These are phyloP conservation scores for Hedya salicella DNA, from an alignment of 2,888 invertebrate species.

Conservation along the genomic window DNA sequence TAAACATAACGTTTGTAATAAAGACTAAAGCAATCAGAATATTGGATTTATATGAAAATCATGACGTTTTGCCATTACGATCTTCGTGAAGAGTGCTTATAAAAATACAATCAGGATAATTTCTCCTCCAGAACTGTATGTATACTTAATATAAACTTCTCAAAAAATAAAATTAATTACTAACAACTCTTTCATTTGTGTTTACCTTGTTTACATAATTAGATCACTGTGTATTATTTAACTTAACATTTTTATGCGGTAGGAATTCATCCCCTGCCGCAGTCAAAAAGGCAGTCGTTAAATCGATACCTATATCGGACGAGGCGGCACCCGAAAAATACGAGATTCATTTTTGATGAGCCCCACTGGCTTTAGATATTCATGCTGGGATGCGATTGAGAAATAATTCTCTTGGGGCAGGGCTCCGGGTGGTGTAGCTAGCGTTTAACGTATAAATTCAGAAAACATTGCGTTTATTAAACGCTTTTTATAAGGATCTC, in stretches of 20 bases:
- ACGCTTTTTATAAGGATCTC: not conserved
- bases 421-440: slow-evolving; percentile 1
- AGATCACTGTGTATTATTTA: not conserved
- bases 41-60: too few species aligned
- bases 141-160: too few species aligned
- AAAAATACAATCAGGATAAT: too few species aligned
- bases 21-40: too few species aligned
- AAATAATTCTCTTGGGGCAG: slow-evolving; percentile 55
- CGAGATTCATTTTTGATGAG: slow-evolving; percentile 63
- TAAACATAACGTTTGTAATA: too few species aligned
- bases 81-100: too few species aligned
- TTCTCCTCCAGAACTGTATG: too few species aligned
- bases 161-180: too few species aligned
- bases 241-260: not conserved
- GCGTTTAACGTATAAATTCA: slow-evolving; percentile 12
- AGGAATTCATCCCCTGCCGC: slow-evolving; percentile 32
- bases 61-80: too few species aligned
- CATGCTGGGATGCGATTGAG: slow-evolving; percentile 59
- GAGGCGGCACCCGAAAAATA: slow-evolving; percentile 54
- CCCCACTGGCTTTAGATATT: slow-evolving; percentile 58
- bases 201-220: not conserved
- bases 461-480: not conserved
- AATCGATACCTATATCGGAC: slow-evolving; percentile 48
- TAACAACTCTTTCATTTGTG: too few species aligned
- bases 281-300: slow-evolving; percentile 46